phyloP scores from a whole-genome alignment of 2,797 vertebrate genomes.

The Stomatorhinus walkeri region DNA sequence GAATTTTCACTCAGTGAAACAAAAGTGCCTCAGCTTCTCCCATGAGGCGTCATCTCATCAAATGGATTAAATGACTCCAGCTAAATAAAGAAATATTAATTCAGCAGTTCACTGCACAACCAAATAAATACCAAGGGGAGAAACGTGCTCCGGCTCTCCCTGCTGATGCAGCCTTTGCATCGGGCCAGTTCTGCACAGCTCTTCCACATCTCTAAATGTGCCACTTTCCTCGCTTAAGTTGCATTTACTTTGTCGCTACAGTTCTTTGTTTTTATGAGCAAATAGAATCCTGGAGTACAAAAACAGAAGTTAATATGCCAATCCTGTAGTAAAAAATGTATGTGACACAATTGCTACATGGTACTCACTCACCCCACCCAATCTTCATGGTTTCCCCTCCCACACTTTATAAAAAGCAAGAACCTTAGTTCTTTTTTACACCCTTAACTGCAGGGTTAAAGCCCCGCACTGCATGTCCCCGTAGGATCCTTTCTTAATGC shows the following conservation, averaged over 20 bases:
- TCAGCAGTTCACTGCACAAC: not conserved
- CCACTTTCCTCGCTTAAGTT: not conserved
- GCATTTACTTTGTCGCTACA: not conserved
- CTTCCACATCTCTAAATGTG: not conserved
- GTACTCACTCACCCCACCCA: not conserved
- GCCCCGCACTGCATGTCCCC: not conserved
- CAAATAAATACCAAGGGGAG: not conserved
- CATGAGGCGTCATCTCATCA: not conserved
- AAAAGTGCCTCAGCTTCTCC: not conserved
- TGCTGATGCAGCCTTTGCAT: not conserved
- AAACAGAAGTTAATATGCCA: not conserved
- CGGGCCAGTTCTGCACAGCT: not conserved
- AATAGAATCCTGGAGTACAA: not conserved
- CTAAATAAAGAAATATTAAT: constrained; percentile 6
- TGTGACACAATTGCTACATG: not conserved
- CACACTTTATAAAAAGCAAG: not conserved
- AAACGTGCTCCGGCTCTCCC: not conserved
- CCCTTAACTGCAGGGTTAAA: not conserved
- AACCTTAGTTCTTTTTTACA: not conserved
- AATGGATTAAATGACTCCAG: not conserved
- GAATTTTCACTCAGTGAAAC: not conserved
- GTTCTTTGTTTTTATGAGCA: not conserved
- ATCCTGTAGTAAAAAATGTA: not conserved
- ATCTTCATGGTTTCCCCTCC: not conserved
- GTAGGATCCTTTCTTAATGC: not conserved